phyloP scores from a whole-genome alignment of 1,140 invertebrate species.

The Lasioglossum albipes region DNA sequence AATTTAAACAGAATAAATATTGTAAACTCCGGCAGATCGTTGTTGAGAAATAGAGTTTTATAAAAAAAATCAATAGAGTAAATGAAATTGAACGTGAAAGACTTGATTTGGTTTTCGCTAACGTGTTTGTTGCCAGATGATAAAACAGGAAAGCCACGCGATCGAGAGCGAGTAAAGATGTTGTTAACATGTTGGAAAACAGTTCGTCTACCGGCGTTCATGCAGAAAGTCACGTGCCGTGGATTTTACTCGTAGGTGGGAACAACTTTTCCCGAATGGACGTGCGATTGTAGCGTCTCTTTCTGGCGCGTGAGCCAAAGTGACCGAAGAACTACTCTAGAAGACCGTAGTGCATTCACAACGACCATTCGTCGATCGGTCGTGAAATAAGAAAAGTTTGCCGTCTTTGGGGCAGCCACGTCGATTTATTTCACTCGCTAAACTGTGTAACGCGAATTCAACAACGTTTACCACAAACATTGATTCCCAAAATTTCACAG shows the following conservation, averaged over 20 bases:
- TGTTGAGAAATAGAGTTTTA: no score
- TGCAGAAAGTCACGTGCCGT: constrained; percentile 66
- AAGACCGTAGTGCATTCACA: constrained; percentile 47
- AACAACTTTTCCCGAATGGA: constrained; percentile 63
- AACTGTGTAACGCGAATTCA: neutral
- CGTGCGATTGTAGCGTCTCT: constrained; percentile 59
- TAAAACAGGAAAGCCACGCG: no score
- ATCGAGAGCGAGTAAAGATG: no score
- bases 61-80: no score
- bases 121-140: no score
- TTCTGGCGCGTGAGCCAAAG: constrained; percentile 50
- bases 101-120: neutral
- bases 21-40: no score
- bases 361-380: constrained; percentile 44
- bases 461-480: neutral
- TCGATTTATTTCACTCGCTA: constrained; percentile 4
- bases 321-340: constrained; percentile 43
- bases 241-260: constrained; percentile 64
- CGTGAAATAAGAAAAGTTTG: constrained; percentile 43
- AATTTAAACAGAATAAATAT: no score
- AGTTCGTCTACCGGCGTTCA: constrained; percentile 60
- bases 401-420: neutral
- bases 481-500: no score
- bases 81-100: no score
- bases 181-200: constrained; percentile 60